A percentile compares a stretch with the other conserved stretches of the same genome.
phyloP scores from a whole-genome alignment of 2,113 vertebrate species.

The Lanius collurio region DNA sequence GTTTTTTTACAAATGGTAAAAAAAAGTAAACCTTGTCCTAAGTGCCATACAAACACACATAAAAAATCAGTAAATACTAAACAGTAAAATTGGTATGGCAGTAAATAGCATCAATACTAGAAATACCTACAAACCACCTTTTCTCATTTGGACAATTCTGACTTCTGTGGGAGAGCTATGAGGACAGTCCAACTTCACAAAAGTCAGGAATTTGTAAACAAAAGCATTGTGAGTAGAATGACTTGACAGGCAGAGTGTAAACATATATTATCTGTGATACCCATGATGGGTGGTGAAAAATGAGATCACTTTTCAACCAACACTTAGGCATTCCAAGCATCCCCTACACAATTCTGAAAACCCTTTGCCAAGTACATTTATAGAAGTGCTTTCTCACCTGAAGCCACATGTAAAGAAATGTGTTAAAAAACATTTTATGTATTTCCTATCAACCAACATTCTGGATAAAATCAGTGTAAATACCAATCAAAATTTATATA shows the following conservation, averaged over 20 bases:
- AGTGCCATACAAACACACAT: background rate
- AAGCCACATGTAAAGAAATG: background rate
- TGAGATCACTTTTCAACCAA: background rate
- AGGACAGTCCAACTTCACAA: background rate
- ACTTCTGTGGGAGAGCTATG: background rate
- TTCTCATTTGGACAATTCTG: background rate
- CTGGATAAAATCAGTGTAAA: conserved; percentile 16
- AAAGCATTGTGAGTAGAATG: background rate
- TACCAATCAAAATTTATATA: background rate
- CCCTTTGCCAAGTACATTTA: background rate
- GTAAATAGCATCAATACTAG: background rate
- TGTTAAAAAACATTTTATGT: background rate
- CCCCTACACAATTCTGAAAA: background rate
- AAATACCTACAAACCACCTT: background rate
- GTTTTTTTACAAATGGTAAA: background rate
- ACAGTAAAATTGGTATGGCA: background rate
- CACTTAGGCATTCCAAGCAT: background rate
- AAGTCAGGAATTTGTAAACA: background rate
- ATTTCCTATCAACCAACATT: background rate
- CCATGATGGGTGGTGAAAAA: background rate
- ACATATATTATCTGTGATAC: background rate
- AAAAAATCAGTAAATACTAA: background rate
- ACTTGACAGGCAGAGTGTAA: background rate
- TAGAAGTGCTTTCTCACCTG: background rate
- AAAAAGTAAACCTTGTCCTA: background rate